Base-by-base conservation (phyloP, 2,888 invertebrate species). In the Drosophila percnosoma region DNA sequence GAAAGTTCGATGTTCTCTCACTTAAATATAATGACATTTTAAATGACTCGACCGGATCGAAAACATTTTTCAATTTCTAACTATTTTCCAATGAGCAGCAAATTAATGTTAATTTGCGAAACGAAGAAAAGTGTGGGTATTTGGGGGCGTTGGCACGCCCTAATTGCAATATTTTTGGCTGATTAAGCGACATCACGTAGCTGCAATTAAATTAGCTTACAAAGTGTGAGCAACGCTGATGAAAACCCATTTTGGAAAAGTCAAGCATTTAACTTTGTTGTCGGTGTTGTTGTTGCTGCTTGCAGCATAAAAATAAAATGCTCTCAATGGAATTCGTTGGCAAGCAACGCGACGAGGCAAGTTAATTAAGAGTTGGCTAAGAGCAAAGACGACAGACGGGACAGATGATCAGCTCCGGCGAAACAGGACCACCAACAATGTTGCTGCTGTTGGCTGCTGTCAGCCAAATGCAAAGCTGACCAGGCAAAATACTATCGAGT, bases 151-250 rank as follows among this genome's bases (percentile, higher is more conserved):
- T 31, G 55, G 55, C 66, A 78, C 78, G 78, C 78, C 82, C 82
- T 67, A 73, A 78, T 78, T 78, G 78, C 68, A 78, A 78, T 78
- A 78, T 80, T 82, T 80, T 76, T 63, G 65, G 45, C 77, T 72
- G 69, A 80, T 80, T 80, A 76, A 73, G 73, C 90, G 80, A 76
- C 80, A 73, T 74, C 88, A 84, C 90, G 90, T 84, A 80, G 80
- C 83, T 74, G 77, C 86, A 90, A 84, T 84, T 84, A 84, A 84
- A 90, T 84, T 84, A 88, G 79, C 89, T 72, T 82, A 83, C 81
- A 83, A 80, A 80, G 78, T 82, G 82, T 49, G 67, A 66, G 58
- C 11, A 51, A 58, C 66, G 55, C 60, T 82, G 82, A 73, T 85
- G 88, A 73, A 87, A 89, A 89, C 65, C 66, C 88, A 80, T 64